These are phyloP conservation scores for Amblyteles armatorius DNA, from an alignment of 2,888 invertebrate species.

Conservation along the genomic window DNA sequence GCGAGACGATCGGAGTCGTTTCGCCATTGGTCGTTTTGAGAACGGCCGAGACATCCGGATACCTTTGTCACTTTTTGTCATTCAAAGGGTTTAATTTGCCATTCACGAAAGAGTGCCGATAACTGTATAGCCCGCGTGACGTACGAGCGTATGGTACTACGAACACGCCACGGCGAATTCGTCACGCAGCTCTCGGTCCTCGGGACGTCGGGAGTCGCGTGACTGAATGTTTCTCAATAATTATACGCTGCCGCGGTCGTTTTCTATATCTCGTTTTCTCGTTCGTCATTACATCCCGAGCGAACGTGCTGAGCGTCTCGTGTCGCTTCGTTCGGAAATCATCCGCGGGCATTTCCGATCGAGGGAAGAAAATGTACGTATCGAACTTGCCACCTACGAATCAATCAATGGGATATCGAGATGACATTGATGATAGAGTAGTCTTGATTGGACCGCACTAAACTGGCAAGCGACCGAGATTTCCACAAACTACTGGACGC, in stretches of 20 bases:
- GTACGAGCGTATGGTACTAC: background rate
- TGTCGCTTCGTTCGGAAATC: constrained; percentile 18
- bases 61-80: background rate
- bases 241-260: constrained; percentile 14
- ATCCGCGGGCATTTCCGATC: constrained; percentile 20
- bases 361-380: constrained; percentile 60
- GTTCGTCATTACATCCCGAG: background rate
- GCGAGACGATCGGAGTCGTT: background rate
- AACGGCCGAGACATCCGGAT: background rate
- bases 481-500: too few relatives aligned
- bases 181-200: background rate
- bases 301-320: background rate
- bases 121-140: background rate
- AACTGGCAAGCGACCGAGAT: too few relatives aligned
- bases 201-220: constrained; percentile 27
- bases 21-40: background rate
- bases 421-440: background rate
- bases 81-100: background rate
- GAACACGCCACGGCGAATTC: background rate
- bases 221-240: constrained; percentile 25
- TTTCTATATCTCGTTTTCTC: constrained; percentile 15
- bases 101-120: constrained; percentile 2
- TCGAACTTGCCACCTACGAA: background rate
- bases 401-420: background rate
- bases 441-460: too few relatives aligned